phyloP scores from a whole-genome alignment of 2,797 vertebrate species.

The Manis javanica region DNA sequence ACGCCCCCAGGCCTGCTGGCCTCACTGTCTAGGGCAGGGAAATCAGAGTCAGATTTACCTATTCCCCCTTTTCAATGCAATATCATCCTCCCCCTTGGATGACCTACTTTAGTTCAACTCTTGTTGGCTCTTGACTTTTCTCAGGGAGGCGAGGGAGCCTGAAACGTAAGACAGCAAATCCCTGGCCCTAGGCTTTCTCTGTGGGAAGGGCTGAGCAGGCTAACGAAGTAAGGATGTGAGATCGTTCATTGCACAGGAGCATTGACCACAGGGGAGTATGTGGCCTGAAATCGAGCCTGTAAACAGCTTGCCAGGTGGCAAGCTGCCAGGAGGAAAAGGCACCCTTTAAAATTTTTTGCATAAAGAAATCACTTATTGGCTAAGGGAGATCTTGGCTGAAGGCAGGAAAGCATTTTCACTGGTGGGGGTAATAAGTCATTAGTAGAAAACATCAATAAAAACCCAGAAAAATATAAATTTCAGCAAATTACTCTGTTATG shows the following conservation, averaged over 20 bases:
- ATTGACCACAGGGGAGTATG: neutral
- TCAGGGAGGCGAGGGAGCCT: neutral
- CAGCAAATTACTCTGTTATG: neutral
- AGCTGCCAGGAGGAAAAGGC: neutral
- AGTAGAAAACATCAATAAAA: neutral
- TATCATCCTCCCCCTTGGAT: neutral
- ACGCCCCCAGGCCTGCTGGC: neutral
- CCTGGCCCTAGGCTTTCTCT: neutral
- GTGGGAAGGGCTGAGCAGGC: neutral
- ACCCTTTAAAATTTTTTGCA: neutral
- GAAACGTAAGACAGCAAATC: neutral
- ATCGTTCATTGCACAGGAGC: neutral
- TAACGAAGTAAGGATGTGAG: neutral
- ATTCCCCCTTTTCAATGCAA: neutral
- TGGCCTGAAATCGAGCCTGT: neutral
- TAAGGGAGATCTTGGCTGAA: neutral
- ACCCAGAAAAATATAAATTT: neutral
- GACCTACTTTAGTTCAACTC: neutral
- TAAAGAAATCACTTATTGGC: neutral
- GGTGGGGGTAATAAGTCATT: neutral
- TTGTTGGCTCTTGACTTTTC: neutral
- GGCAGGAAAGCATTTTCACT: conserved; percentile 45
- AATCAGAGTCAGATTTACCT: neutral
- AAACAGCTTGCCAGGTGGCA: neutral
- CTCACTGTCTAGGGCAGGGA: neutral